A percentile compares a stretch with the other conserved stretches of the same genome.
phyloP scores from a whole-genome alignment of 2,888 invertebrate species.

The Sphecodes monilicornis region DNA sequence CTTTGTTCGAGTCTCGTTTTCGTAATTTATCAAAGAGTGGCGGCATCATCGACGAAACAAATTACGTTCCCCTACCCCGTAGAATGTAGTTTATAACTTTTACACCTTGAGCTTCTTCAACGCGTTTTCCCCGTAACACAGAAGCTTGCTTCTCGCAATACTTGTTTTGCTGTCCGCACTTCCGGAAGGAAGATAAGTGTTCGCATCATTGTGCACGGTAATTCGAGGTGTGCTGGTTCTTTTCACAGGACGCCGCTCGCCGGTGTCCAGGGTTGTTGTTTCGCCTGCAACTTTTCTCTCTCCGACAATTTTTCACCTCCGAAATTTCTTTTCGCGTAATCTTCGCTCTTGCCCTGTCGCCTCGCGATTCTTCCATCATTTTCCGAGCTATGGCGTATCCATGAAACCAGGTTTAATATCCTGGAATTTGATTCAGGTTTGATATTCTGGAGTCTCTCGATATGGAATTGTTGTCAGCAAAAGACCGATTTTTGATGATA shows the following conservation, averaged over 20 bases:
- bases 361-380: background rate
- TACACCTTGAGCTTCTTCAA: slow-evolving; percentile 9
- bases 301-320: slow-evolving; percentile 19
- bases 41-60: slow-evolving; percentile 14
- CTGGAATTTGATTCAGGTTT: too few species aligned
- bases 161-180: background rate
- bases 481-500: too few species aligned
- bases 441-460: too few species aligned
- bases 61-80: background rate
- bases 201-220: slow-evolving; percentile 25
- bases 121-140: background rate
- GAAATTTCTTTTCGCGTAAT: slow-evolving; percentile 10
- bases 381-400: background rate
- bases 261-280: background rate
- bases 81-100: slow-evolving; percentile 7
- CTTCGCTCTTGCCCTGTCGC: background rate
- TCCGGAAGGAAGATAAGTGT: slow-evolving; percentile 32
- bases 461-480: too few species aligned
- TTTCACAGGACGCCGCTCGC: background rate
- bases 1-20: background rate
- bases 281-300: slow-evolving; percentile 26
- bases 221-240: background rate
- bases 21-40: background rate
- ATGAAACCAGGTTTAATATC: background rate
- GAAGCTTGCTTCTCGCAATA: background rate